phyloP scores from a whole-genome alignment of 2,113 vertebrate species.

The Poeciliopsis prolifica region DNA sequence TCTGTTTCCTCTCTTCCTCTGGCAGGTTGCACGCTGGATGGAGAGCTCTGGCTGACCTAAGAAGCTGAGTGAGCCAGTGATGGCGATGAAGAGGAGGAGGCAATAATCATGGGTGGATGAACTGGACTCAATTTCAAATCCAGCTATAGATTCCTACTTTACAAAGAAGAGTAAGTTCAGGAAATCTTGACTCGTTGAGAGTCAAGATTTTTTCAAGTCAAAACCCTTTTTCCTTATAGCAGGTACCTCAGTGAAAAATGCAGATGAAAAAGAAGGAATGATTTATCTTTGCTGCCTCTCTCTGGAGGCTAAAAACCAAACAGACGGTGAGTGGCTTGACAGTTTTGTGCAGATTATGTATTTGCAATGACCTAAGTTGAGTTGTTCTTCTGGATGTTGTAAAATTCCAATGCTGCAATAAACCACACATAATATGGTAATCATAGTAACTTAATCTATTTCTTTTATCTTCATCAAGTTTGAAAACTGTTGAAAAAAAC shows the following conservation, averaged over 20 bases:
- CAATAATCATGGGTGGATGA: neutral
- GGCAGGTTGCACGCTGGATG: slow-evolving; percentile 31
- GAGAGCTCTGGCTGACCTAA: slow-evolving; percentile 21
- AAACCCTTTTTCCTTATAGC: neutral
- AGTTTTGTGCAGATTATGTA: neutral
- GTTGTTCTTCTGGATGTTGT: too few relatives aligned
- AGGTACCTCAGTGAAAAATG: slow-evolving; percentile 7
- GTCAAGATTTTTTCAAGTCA: neutral
- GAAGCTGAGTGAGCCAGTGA: slow-evolving; percentile 24
- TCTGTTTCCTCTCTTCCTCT: slow-evolving; percentile 2
- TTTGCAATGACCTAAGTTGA: neutral
- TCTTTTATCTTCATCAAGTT: too few relatives aligned
- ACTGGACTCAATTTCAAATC: slow-evolving; percentile 18
- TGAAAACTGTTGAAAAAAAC: too few relatives aligned
- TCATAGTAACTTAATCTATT: too few relatives aligned
- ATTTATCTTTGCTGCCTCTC: slow-evolving; percentile 26
- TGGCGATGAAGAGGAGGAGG: slow-evolving; percentile 22
- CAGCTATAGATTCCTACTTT: neutral
- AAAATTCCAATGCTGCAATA: too few relatives aligned
- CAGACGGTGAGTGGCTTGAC: slow-evolving; percentile 60
- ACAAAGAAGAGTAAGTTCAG: neutral
- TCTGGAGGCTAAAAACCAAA: slow-evolving; percentile 51
- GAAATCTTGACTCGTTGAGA: neutral
- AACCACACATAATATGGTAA: too few relatives aligned
- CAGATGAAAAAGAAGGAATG: slow-evolving; percentile 38